Evolutionary conservation across 2,797 vertebrate genomes (phyloP).

Genomic region (Notolepis coatsorum): DNA sequence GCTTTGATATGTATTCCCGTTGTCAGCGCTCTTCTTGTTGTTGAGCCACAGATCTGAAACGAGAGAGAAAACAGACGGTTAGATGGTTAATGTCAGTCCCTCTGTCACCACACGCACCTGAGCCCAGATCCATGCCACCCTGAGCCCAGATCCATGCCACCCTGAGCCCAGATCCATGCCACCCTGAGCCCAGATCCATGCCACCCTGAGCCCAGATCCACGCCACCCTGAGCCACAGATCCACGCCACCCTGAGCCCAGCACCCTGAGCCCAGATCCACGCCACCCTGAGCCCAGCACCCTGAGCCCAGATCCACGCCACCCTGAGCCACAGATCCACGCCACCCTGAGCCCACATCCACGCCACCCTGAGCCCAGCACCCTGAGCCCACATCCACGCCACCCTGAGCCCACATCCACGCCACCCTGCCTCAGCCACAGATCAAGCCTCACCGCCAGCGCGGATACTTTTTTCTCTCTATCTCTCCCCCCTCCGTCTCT

Average conservation of each 20-base stretch:
- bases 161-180: conserved; percentile 86
- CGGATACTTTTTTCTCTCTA: conserved; percentile 89
- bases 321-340: too few relatives aligned
- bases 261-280: conserved; percentile 87
- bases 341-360: conserved; percentile 90
- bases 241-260: conserved; percentile 90
- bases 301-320: conserved; percentile 86
- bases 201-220: conserved; percentile 86
- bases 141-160: conserved; percentile 85
- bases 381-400: conserved; percentile 89
- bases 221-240: too few relatives aligned
- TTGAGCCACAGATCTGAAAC: conserved; percentile 65
- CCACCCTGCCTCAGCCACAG: too few relatives aligned
- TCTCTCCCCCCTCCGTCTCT: conserved; percentile 75
- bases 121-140: conserved; percentile 85
- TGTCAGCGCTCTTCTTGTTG: conserved; percentile 39
- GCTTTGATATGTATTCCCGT: conserved; percentile 68
- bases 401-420: conserved; percentile 88
- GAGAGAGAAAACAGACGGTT: conserved; percentile 79
- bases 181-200: conserved; percentile 86
- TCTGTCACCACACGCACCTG: conserved; percentile 93
- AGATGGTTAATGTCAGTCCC: conserved; percentile 90
- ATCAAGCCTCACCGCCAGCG: conserved; percentile 86
- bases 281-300: conserved; percentile 89
- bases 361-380: conserved; percentile 88